Conservation (phyloP, 2,888 invertebrate genomes). For the Drosophila demipolita region DNA sequence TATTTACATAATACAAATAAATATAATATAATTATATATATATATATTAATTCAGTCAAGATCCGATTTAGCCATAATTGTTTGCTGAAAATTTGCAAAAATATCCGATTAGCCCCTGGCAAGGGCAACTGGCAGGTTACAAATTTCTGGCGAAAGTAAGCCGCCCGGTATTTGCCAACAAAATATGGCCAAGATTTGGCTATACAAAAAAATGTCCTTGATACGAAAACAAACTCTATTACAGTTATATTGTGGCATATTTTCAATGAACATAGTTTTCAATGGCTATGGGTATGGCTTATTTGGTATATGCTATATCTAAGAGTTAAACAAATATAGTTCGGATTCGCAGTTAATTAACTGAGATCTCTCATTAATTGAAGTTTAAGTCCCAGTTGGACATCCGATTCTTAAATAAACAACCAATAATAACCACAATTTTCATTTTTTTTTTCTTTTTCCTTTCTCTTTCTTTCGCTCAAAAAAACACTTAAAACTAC, state of each 20-base stretch:
- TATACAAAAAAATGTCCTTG: background rate
- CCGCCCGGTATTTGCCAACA: background rate
- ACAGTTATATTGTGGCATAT: background rate
- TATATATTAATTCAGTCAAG: background rate
- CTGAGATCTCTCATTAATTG: background rate
- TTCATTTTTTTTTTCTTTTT: slow-evolving; percentile 27
- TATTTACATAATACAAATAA: background rate
- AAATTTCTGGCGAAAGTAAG: background rate
- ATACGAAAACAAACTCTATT: background rate
- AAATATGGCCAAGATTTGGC: background rate
- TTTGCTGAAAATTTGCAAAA: background rate
- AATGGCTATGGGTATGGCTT: background rate
- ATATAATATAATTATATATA: background rate
- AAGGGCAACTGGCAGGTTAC: background rate
- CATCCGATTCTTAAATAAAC: background rate
- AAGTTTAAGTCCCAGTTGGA: background rate
- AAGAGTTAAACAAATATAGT: background rate
- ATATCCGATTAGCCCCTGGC: background rate
- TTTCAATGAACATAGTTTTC: background rate
- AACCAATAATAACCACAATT: slow-evolving; percentile 12
- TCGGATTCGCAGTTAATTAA: background rate
- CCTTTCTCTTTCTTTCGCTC: slow-evolving; percentile 65
- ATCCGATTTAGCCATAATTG: background rate
- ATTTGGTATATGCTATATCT: background rate
- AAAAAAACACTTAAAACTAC: slow-evolving; percentile 74